Evolutionary conservation across 2,888 invertebrate genomes (phyloP), one percentile per base, ranked within the genome.

Genomic region (Cyrtodaria siliqua): DNA sequence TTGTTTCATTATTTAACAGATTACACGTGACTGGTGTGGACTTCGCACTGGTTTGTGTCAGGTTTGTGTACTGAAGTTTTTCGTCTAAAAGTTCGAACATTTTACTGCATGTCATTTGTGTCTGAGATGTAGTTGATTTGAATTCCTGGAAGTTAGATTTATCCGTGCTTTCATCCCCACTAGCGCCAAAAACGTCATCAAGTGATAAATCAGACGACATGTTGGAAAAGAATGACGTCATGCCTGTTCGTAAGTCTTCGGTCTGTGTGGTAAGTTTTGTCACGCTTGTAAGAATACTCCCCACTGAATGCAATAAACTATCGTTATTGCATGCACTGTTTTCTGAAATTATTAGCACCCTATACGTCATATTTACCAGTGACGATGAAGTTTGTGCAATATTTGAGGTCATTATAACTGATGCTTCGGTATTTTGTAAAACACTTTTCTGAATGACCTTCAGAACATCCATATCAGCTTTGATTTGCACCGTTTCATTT

Each of bases 11-110:
- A 2, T 60, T 47, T n/a, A 53, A 60, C 3, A 26, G 18, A 47
- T 59, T 56, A 27, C 67, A 56, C 23, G 73, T 67, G 2, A 38
- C 59, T 4, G 64, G 47, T 38, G 62, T 56, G 0, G 33, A 14
- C n/a, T 76, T 56, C 20, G 60, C 67, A n/a, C 52, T 44, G 14
- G 57, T 29, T 18, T 42, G 40, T 0, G 64, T 71, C 16, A 60
- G 24, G 33, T 69, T 78, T 27, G 71, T 59, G 24, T 50, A 27
- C 62, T 74, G 70, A 16, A 81, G 29, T 47, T 71, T 78, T 24
- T 74, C 71, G 16, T 81, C 81, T 8, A 81, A 6, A 3, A 72
- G 18, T 57, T 81, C 70, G 16, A 81, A 38, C 49, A 81, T 38
- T 50, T 72, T 75, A 2, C 64, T 68, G 49, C 81, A 81, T 2